Percentiles rank a stretch among this genome's conserved stretches.
Evolutionary conservation across 2,888 invertebrate genomes (phyloP).

Genomic region (Lasioglossum villosulum): DNA sequence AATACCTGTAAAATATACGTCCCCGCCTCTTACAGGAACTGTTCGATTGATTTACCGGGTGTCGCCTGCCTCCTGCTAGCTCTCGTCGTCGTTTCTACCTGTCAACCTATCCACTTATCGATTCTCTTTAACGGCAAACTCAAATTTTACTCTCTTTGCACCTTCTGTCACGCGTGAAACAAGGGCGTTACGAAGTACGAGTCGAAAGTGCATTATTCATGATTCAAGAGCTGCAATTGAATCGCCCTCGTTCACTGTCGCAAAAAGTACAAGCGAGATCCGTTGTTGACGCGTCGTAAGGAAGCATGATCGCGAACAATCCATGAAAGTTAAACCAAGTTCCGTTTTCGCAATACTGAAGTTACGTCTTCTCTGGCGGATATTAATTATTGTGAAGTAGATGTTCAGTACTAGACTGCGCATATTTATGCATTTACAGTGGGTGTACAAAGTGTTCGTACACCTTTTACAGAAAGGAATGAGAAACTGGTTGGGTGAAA

Average conservation of each 20-base stretch:
- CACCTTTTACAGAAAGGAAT: no score
- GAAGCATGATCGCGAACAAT: neutral
- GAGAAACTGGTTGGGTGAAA: no score
- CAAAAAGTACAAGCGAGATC: neutral
- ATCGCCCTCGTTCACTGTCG: neutral
- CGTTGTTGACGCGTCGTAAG: neutral
- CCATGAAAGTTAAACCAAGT: no score
- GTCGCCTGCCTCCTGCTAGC: neutral
- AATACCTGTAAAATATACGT: neutral
- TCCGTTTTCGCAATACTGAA: neutral
- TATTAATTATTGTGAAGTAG: neutral
- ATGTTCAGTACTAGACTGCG: no score
- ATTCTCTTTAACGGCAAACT: neutral
- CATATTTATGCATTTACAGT: no score
- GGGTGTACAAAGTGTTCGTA: no score
- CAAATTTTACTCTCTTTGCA: neutral
- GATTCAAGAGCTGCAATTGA: neutral
- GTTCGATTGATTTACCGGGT: neutral
- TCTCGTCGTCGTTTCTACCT: neutral
- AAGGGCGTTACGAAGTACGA: neutral
- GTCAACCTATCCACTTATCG: neutral
- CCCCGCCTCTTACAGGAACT: neutral
- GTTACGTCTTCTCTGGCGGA: neutral
- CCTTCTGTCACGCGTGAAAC: neutral
- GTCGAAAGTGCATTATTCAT: conserved; percentile 22